Evolutionary conservation across 2,113 vertebrate genomes (phyloP).

Genomic region (Tringa solitaria): DNA sequence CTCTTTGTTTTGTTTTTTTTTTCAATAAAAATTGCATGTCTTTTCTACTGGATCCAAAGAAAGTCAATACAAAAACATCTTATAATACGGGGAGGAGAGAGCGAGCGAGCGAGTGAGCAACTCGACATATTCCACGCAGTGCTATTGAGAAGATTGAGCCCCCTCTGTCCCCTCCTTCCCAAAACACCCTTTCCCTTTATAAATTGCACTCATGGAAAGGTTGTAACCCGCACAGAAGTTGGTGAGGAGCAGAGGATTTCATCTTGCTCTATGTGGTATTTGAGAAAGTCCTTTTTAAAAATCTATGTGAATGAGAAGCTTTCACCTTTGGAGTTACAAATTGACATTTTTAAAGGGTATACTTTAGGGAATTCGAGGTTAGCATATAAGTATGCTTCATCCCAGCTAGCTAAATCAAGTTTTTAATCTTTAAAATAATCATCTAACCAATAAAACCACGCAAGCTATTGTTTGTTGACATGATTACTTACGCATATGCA

Average conservation of each 20-base stretch:
- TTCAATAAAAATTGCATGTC: background rate
- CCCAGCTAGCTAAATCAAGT: background rate
- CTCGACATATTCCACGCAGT: fast-evolving
- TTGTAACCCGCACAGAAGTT: background rate
- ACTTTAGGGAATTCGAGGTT: background rate
- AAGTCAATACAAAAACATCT: background rate
- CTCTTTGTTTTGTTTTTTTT: background rate
- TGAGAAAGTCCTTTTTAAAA: background rate
- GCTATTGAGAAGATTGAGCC: background rate
- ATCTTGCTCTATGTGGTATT: fast-evolving
- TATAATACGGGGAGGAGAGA: background rate
- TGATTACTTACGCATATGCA: background rate
- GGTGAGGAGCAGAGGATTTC: background rate
- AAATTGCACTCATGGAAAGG: background rate
- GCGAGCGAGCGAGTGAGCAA: background rate
- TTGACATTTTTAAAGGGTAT: background rate
- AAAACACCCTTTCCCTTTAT: background rate
- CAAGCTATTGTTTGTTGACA: background rate
- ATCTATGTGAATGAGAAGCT: background rate
- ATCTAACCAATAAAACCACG: background rate
- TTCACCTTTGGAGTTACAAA: background rate
- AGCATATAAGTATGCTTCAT: background rate
- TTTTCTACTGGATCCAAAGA: background rate
- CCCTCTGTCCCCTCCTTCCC: background rate
- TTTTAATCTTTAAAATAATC: slow-evolving; percentile 21